Conservation (phyloP, 1,140 invertebrate genomes). For the Parasteatoda tepidariorum region DNA sequence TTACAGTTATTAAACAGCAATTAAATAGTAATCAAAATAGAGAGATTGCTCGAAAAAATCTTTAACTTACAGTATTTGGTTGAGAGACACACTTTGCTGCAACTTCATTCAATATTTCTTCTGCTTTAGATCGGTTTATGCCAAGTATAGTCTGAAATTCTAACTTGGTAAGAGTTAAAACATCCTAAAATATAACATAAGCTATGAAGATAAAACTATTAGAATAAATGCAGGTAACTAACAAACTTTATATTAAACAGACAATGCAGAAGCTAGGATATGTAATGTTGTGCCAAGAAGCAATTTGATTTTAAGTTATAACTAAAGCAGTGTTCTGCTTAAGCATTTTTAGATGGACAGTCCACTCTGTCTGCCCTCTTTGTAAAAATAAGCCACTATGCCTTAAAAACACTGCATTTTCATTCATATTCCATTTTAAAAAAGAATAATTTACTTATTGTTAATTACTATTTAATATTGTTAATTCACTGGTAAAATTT, state of each 20-base stretch:
- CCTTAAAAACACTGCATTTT: no score
- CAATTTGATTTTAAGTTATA: not conserved
- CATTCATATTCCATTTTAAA: no score
- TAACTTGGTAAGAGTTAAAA: conserved; percentile 10
- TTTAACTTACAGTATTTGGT: conserved; percentile 23
- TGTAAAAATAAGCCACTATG: no score
- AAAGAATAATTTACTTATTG: no score
- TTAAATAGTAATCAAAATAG: not conserved
- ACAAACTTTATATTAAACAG: not conserved
- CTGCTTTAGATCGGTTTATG: not conserved
- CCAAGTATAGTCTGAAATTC: conserved; percentile 32
- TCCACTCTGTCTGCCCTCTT: not conserved
- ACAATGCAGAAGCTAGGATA: not conserved
- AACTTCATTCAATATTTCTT: conserved; percentile 1
- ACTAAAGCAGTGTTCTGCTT: not conserved
- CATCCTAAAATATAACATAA: conserved; percentile 48
- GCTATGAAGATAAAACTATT: no score
- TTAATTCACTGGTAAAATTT: no score
- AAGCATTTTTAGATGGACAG: no score
- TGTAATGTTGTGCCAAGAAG: not conserved
- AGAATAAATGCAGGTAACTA: not conserved
- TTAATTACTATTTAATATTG: not conserved
- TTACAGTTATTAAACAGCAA: not conserved
- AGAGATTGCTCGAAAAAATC: not conserved
- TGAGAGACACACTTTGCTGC: conserved; percentile 6